Conservation (phyloP, 2,797 vertebrate genomes). For the Potorous gilbertii region DNA sequence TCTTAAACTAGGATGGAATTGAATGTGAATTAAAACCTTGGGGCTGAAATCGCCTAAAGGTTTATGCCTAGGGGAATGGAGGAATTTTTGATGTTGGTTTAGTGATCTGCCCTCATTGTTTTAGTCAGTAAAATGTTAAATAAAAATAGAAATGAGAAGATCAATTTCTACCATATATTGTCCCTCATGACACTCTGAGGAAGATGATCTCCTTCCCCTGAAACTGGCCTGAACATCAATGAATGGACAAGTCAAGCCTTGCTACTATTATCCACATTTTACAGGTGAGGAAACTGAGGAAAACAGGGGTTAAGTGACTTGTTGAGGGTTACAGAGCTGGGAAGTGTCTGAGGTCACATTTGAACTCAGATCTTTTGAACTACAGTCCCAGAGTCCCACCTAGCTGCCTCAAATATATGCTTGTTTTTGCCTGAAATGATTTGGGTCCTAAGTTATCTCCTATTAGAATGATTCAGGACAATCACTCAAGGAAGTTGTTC, state of each 20-base stretch:
- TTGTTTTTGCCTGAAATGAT: not conserved
- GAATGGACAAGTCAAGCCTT: not conserved
- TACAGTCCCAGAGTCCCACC: not conserved
- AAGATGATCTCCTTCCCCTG: constrained; percentile 12
- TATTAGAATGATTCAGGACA: not conserved
- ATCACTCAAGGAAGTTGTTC: not conserved
- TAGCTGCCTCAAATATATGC: not conserved
- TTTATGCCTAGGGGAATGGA: not conserved
- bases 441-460: not conserved
- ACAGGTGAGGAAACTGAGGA: not conserved
- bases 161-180: not conserved
- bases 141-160: constrained; percentile 20
- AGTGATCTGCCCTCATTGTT: constrained; percentile 17
- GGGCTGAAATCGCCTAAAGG: constrained; percentile 18
- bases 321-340: not conserved
- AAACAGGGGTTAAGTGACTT: not conserved
- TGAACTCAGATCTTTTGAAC: not conserved
- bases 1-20: constrained; percentile 40
- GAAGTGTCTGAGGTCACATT: not conserved
- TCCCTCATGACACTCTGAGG: not conserved
- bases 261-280: not conserved
- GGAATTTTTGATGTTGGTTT: not conserved
- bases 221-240: not conserved
- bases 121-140: constrained; percentile 5
- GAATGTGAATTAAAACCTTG: constrained; percentile 27